Conservation (phyloP, 92 coral and sea anemone species). For the Palythoa caribaeorum region DNA sequence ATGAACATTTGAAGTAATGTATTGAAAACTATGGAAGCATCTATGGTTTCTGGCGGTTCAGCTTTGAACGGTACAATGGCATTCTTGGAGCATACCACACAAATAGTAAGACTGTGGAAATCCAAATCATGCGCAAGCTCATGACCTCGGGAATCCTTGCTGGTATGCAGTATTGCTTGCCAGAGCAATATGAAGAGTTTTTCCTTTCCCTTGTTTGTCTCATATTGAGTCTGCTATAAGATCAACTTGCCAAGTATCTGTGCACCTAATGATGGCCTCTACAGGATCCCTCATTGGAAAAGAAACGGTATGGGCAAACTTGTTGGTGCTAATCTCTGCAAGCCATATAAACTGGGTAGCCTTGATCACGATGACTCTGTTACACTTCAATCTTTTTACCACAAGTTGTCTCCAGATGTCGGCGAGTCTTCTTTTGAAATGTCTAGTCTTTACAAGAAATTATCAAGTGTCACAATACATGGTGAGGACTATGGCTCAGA, state of each 20-base stretch:
- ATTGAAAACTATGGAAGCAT: conserved; percentile 68
- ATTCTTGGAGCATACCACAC: neutral
- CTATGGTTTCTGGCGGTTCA: conserved; percentile 59
- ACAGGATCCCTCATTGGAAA: conserved; percentile 46
- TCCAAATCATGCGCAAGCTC: neutral
- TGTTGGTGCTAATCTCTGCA: conserved; percentile 19
- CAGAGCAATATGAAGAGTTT: conserved; percentile 48
- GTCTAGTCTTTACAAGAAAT: conserved; percentile 11
- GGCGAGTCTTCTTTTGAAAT: conserved; percentile 25
- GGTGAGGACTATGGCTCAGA: conserved; percentile 54
- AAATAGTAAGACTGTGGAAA: neutral
- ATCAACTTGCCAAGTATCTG: conserved; percentile 5
- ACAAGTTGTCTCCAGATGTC: conserved; percentile 33
- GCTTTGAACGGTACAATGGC: neutral
- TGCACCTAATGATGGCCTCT: conserved; percentile 56
- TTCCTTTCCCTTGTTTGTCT: conserved; percentile 22
- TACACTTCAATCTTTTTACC: conserved; percentile 30
- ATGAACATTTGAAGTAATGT: conserved; percentile 64
- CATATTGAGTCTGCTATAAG: conserved; percentile 19
- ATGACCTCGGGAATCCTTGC: conserved; percentile 9
- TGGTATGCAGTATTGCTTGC: conserved; percentile 56
- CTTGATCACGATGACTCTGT: conserved; percentile 42
- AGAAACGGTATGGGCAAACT: conserved; percentile 48
- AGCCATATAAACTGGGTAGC: conserved; percentile 46
- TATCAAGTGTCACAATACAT: neutral